These are phyloP conservation scores for Corydoras sp. DNA, from an alignment of 2,113 vertebrate genomes.

Conservation along the genomic window DNA sequence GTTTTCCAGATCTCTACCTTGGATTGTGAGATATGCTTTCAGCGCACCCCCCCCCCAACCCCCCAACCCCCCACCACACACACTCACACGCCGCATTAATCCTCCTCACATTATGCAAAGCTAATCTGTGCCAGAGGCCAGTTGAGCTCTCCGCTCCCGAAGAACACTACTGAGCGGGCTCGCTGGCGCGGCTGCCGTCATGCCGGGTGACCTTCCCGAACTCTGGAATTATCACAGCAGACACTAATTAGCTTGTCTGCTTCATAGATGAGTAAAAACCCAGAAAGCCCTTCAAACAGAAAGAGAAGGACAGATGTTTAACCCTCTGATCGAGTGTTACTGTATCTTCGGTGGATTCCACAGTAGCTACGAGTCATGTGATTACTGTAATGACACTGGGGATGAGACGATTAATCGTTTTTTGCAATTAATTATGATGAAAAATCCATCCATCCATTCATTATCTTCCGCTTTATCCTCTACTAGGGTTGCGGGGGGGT, in stretches of 20 bases:
- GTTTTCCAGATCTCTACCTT: slow-evolving; percentile 5
- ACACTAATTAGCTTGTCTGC: not conserved
- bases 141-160: slow-evolving; percentile 8
- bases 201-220: slow-evolving; percentile 36
- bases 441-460: no score
- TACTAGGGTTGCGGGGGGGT: no score
- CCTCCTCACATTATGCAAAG: slow-evolving; percentile 24
- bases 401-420: no score
- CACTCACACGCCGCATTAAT: slow-evolving; percentile 26
- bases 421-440: no score
- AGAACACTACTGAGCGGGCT: slow-evolving; percentile 25
- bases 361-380: no score
- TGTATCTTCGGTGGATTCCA: no score
- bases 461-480: no score
- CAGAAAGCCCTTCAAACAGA: no score
- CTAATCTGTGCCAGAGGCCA: slow-evolving; percentile 39
- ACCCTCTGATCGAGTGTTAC: no score
- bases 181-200: slow-evolving; percentile 26
- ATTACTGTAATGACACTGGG: no score
- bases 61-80: slow-evolving; percentile 12
- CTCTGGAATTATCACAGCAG: slow-evolving; percentile 39
- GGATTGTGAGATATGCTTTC: not conserved
- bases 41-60: not conserved
- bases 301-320: no score
- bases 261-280: no score